Conservation (phyloP, 2,113 vertebrate genomes). For the Sapayoa aenigma region DNA sequence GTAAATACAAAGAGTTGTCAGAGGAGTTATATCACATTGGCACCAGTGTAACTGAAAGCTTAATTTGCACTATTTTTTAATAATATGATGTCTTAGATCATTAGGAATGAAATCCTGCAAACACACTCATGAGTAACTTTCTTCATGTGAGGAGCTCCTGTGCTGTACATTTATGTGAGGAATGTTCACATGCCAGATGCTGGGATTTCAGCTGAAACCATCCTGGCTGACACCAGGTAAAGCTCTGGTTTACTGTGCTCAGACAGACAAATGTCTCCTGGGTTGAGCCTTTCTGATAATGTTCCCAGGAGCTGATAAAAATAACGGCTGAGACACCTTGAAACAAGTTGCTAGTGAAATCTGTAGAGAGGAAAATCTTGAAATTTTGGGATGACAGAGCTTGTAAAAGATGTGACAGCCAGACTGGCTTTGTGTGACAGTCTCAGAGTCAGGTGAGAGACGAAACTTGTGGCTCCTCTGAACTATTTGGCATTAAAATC, state of each 20-base stretch:
- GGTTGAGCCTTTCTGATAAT: not conserved
- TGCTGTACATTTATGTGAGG: not conserved
- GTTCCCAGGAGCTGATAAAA: not conserved
- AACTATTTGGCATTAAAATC: not conserved
- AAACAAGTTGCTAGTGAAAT: not conserved
- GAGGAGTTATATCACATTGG: not conserved
- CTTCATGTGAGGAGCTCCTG: not conserved
- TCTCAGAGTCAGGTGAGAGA: not conserved
- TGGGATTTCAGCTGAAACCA: not conserved
- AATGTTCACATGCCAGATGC: not conserved
- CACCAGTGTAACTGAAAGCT: not conserved
- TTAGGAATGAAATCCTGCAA: slow-evolving; percentile 38
- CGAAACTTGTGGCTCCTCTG: not conserved
- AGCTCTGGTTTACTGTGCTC: not conserved
- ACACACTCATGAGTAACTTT: not conserved
- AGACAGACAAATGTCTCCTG: not conserved
- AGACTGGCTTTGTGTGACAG: not conserved
- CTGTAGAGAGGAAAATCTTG: not conserved
- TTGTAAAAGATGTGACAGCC: not conserved
- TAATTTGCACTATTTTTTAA: slow-evolving; percentile 50
- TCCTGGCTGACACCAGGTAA: not conserved
- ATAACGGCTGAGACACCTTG: not conserved
- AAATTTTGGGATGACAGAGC: too few species aligned
- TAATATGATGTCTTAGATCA: slow-evolving; percentile 16
- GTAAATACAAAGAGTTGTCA: slow-evolving; percentile 43